A percentile compares a stretch with the other conserved stretches of the same genome.
These are phyloP conservation scores for Trichomycterus rosablanca DNA, from an alignment of 2,113 vertebrate genomes.

Conservation along the genomic window DNA sequence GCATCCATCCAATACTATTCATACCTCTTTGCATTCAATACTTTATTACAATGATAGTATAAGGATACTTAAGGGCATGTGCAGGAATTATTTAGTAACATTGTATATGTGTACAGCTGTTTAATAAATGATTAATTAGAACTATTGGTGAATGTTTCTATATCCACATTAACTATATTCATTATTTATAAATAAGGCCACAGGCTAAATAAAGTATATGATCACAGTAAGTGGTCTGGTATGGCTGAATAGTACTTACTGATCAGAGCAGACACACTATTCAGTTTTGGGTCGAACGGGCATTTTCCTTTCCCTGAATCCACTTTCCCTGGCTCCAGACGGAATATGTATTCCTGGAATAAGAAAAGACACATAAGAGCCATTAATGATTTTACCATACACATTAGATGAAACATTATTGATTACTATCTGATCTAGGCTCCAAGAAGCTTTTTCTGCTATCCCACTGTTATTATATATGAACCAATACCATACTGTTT, in stretches of 20 bases:
- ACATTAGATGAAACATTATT: conserved; percentile 37
- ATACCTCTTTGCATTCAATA: too few relatives aligned
- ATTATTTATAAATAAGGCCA: too few relatives aligned
- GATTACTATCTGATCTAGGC: conserved; percentile 25
- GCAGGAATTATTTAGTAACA: too few relatives aligned
- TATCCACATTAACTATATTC: too few relatives aligned
- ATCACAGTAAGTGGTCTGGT: too few relatives aligned
- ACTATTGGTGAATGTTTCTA: too few relatives aligned
- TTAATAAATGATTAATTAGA: too few relatives aligned
- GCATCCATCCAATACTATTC: too few relatives aligned
- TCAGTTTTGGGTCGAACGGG: conserved; percentile 95
- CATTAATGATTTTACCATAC: conserved; percentile 34
- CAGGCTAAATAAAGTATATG: too few relatives aligned
- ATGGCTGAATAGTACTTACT: conserved; percentile 71
- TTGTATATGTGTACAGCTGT: too few relatives aligned
- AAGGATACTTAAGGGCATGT: too few relatives aligned
- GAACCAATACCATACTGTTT: background rate
- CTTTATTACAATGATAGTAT: too few relatives aligned
- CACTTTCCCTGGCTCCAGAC: conserved; percentile 90
- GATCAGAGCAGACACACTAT: conserved; percentile 92
- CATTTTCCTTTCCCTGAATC: conserved; percentile 98
- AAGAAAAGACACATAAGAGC: conserved; percentile 13
- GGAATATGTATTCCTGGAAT: conserved; percentile 91
- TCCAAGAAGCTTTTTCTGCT: background rate
- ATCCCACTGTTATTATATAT: background rate